These are phyloP conservation scores for Caenorhabditis sp. DNA, from an alignment of 2,888 invertebrate genomes.

Conservation along the genomic window DNA sequence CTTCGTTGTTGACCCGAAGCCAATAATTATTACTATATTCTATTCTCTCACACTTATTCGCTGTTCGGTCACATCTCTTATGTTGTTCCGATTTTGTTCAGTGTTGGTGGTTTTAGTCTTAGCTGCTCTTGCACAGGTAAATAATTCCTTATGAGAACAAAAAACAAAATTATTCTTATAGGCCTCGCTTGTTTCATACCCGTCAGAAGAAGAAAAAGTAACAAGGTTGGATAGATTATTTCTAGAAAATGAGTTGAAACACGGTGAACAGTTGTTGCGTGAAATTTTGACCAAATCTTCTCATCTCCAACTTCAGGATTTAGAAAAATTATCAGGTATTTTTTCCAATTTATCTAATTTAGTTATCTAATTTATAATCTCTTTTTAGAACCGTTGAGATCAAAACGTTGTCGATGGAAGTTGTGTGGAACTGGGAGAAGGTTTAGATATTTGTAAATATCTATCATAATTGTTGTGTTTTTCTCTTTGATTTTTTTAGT, in stretches of 20 bases:
- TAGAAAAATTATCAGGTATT: constrained; percentile 35
- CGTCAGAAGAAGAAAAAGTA: constrained; percentile 22
- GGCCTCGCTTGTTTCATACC: constrained; percentile 19
- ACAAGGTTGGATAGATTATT: constrained; percentile 28
- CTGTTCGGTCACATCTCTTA: background rate
- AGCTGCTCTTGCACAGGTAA: background rate
- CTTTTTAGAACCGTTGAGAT: constrained; percentile 24
- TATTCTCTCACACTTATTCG: background rate
- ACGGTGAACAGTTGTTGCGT: constrained; percentile 8
- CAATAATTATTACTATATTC: background rate
- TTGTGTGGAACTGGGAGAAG: constrained; percentile 56
- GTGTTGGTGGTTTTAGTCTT: background rate
- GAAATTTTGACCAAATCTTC: constrained; percentile 29
- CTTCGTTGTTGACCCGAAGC: background rate
- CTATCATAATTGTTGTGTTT: background rate
- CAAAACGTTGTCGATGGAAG: constrained; percentile 60
- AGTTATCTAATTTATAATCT: background rate
- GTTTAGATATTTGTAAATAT: constrained; percentile 16
- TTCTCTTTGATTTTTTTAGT: background rate
- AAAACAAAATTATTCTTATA: background rate
- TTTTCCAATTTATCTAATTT: background rate
- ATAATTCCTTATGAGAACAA: background rate
- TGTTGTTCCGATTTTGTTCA: constrained; percentile 3
- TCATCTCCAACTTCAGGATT: constrained; percentile 26
- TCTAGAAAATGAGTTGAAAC: constrained; percentile 22